phyloP scores from a whole-genome alignment of 1,140 invertebrate genomes.

The Phymorhynchus buccinoides region DNA sequence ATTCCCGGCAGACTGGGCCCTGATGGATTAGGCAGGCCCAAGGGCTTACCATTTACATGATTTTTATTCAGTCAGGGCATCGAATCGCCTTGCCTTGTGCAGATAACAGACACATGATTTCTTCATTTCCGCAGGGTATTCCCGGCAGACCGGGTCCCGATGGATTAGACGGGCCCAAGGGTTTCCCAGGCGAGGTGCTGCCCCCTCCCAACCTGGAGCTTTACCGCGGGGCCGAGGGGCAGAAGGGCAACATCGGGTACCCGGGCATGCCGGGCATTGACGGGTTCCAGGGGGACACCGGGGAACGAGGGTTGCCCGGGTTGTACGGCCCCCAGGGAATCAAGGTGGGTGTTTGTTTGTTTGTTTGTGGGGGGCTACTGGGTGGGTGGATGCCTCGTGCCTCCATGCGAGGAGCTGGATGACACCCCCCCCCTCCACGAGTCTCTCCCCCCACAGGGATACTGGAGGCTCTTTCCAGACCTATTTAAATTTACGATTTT shows the following conservation, averaged over 20 bases:
- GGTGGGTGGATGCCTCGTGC: too few species aligned
- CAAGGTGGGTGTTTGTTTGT: slow-evolving; percentile 57
- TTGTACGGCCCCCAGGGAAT: slow-evolving; percentile 53
- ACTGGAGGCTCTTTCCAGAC: too few species aligned
- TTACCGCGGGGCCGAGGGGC: slow-evolving; percentile 67
- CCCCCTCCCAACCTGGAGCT: slow-evolving; percentile 32
- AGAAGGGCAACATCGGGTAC: slow-evolving; percentile 75
- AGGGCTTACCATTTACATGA: too few species aligned
- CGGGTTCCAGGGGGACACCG: slow-evolving; percentile 52
- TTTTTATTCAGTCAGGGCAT: too few species aligned
- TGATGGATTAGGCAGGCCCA: too few species aligned
- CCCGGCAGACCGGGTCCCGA: slow-evolving; percentile 72
- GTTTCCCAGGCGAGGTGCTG: slow-evolving; percentile 73
- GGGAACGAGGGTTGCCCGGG: slow-evolving; percentile 51
- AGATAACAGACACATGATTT: neutral
- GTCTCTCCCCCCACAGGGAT: too few species aligned
- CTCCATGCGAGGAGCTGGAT: too few species aligned
- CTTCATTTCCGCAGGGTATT: slow-evolving; percentile 48
- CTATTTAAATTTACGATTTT: too few species aligned
- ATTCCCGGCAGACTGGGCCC: too few species aligned
- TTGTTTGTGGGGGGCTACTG: too few species aligned
- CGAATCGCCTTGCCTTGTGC: too few species aligned
- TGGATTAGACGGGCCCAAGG: slow-evolving; percentile 74
- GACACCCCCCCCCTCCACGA: too few species aligned
- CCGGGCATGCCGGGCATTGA: slow-evolving; percentile 67